A percentile compares a stretch with the other conserved stretches of the same genome.
Evolutionary conservation across 2,888 invertebrate species (phyloP).

Genomic region (Bombylius major): DNA sequence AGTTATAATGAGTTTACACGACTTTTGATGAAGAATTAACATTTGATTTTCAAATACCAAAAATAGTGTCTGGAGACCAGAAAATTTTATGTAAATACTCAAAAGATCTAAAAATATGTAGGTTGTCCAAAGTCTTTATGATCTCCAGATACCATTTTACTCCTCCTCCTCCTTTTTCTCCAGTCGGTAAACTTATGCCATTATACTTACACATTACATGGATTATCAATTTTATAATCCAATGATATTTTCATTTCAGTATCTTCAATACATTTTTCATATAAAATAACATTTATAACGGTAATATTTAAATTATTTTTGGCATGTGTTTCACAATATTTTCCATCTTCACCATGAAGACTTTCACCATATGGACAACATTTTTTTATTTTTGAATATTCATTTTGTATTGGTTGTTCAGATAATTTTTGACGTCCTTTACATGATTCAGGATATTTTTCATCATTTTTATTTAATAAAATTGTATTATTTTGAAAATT

Average conservation of each 20-base stretch:
- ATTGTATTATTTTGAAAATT: too few relatives aligned
- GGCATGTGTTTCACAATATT: slow-evolving; percentile 10
- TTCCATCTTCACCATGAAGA: slow-evolving; percentile 22
- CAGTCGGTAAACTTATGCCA: too few relatives aligned
- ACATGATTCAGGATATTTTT: neutral
- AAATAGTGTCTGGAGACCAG: too few relatives aligned
- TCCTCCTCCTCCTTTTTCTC: too few relatives aligned
- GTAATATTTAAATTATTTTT: slow-evolving; percentile 16
- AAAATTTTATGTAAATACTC: too few relatives aligned
- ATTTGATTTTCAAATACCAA: too few relatives aligned
- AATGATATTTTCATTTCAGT: slow-evolving; percentile 23
- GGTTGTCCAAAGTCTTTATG: too few relatives aligned
- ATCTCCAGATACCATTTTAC: too few relatives aligned
- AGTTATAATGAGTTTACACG: too few relatives aligned
- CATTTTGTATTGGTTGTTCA: slow-evolving; percentile 21
- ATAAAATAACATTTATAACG: slow-evolving; percentile 28
- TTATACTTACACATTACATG: slow-evolving; percentile 29
- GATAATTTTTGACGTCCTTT: slow-evolving; percentile 18
- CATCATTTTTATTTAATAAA: neutral
- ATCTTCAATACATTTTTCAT: slow-evolving; percentile 34
- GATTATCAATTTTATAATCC: slow-evolving; percentile 28
- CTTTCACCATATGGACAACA: slow-evolving; percentile 32
- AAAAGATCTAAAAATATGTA: too few relatives aligned
- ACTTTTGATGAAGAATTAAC: too few relatives aligned
- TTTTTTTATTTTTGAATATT: slow-evolving; percentile 36